These are phyloP conservation scores for Danio choprae DNA, from an alignment of 2,797 vertebrate species.

Conservation along the genomic window DNA sequence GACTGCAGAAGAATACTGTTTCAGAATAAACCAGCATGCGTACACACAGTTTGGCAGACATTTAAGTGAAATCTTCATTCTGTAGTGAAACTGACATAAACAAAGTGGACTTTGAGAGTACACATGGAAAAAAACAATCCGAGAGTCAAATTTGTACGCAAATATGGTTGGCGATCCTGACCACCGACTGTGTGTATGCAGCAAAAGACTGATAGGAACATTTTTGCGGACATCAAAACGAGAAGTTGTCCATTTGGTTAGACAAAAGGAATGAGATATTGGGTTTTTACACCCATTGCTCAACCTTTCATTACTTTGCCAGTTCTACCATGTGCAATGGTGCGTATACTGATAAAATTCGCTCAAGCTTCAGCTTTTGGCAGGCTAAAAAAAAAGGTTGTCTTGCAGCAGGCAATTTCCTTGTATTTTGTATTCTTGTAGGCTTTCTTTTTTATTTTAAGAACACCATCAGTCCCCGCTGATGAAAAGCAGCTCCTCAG, in stretches of 20 bases:
- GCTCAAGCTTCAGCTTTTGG: slow-evolving; percentile 18
- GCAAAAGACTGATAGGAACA: neutral
- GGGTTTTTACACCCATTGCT: slow-evolving; percentile 16
- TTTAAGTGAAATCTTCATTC: neutral
- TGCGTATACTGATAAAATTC: slow-evolving; percentile 38
- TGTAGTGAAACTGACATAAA: neutral
- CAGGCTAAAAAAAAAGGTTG: slow-evolving; percentile 14
- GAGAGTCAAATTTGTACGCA: neutral
- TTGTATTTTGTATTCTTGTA: slow-evolving; percentile 9
- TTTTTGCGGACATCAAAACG: slow-evolving; percentile 37
- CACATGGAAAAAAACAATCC: neutral
- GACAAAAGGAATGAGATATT: slow-evolving; percentile 50
- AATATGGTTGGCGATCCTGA: neutral
- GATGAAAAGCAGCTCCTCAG: slow-evolving; percentile 33
- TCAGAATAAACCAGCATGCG: neutral
- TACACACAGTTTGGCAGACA: neutral
- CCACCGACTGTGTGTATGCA: neutral
- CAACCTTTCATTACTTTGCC: slow-evolving; percentile 41
- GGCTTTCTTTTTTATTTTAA: slow-evolving; percentile 33
- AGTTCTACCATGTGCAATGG: slow-evolving; percentile 30
- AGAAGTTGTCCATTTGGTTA: slow-evolving; percentile 32
- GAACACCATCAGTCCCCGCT: slow-evolving; percentile 1
- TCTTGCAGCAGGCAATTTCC: slow-evolving; percentile 28
- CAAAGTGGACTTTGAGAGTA: neutral
- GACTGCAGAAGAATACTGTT: neutral